Evolutionary conservation across 2,113 vertebrate genomes (phyloP).

Genomic region (Caracal caracal): DNA sequence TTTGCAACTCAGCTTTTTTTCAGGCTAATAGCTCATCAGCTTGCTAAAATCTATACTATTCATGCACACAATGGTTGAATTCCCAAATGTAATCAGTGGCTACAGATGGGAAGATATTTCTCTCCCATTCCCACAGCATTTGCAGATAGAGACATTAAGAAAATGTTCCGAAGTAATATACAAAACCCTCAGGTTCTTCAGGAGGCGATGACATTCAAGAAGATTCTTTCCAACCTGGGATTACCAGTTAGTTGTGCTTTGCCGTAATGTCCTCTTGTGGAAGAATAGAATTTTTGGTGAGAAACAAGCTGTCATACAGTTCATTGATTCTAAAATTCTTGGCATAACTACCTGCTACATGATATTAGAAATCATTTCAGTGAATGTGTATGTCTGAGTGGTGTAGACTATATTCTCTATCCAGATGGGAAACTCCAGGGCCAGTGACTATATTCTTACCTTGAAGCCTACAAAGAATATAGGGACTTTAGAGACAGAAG

Average conservation of each 20-base stretch:
- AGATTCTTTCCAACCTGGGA: conserved; percentile 92
- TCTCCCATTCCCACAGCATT: conserved; percentile 94
- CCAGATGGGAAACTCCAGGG: conserved; percentile 89
- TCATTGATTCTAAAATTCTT: conserved; percentile 95
- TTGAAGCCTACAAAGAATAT: conserved; percentile 94
- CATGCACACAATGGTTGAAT: conserved; percentile 99
- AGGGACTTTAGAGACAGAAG: conserved; percentile 89
- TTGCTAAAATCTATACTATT: conserved; percentile 97
- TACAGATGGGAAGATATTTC: conserved; percentile 97
- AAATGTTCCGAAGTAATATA: conserved; percentile 92
- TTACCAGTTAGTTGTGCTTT: conserved; percentile 97
- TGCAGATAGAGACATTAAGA: conserved; percentile 89
- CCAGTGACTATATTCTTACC: conserved; percentile 93
- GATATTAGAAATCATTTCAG: conserved; percentile 97
- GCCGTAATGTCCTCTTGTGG: conserved; percentile 98
- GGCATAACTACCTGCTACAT: conserved; percentile 95
- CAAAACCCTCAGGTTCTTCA: conserved; percentile 90
- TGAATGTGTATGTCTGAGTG: conserved; percentile 94
- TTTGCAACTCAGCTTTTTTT: conserved; percentile 92
- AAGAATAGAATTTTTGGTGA: conserved; percentile 99
- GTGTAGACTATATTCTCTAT: conserved; percentile 95
- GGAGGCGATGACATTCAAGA: conserved; percentile 95
- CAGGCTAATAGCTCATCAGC: conserved; percentile 94
- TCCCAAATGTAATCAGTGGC: conserved; percentile 96
- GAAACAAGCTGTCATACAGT: conserved; percentile 94